Percentiles rank a stretch among this genome's conserved stretches.
These are phyloP conservation scores for Columbina picui DNA, from an alignment of 2,113 vertebrate genomes.

Conservation along the genomic window DNA sequence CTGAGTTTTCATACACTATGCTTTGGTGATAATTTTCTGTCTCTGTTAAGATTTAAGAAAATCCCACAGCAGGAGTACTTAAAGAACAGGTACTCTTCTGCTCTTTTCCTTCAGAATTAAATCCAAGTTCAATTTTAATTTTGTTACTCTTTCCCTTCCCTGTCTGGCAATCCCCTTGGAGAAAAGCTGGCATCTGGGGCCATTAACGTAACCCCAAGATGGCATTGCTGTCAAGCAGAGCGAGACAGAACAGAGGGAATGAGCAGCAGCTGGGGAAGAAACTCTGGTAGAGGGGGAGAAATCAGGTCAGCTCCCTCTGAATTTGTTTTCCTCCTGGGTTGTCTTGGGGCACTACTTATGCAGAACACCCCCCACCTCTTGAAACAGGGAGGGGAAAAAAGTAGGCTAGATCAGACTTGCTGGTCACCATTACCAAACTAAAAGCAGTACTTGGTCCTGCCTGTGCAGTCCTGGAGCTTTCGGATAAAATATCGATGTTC, in stretches of 20 bases:
- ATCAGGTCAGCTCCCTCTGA: neutral
- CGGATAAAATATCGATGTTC: neutral
- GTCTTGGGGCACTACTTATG: neutral
- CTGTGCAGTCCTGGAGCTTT: fast-evolving
- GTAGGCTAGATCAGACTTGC: fast-evolving
- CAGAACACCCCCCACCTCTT: neutral
- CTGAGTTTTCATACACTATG: neutral
- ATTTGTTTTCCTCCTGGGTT: neutral
- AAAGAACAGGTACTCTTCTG: neutral
- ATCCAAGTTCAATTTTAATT: neutral
- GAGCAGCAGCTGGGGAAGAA: neutral
- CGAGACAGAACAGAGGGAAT: neutral
- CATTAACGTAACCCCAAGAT: neutral
- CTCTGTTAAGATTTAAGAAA: neutral
- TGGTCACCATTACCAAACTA: fast-evolving
- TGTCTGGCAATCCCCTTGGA: neutral
- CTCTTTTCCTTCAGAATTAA: neutral
- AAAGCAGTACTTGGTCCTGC: neutral
- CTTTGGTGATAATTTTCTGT: neutral
- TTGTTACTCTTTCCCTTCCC: neutral
- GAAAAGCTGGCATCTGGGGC: neutral
- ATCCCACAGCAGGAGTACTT: neutral
- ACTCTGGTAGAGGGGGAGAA: neutral
- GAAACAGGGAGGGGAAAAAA: neutral
- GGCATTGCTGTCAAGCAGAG: fast-evolving